Conservation (phyloP, 2,797 vertebrate species). For the Rhincodon typus region DNA sequence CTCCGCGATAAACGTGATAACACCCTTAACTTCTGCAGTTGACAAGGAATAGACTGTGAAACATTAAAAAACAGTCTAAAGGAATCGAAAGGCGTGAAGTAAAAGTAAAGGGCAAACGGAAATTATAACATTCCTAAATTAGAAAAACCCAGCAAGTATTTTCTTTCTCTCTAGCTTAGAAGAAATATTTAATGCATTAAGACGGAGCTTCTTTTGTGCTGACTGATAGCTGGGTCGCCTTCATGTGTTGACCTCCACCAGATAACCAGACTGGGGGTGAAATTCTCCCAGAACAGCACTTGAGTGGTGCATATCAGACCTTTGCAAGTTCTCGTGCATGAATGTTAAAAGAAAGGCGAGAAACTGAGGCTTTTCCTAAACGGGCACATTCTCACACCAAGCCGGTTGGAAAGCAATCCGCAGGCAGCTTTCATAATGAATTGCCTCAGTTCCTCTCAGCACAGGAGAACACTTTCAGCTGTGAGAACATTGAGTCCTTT, state of each 20-base stretch:
- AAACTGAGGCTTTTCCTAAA: not conserved
- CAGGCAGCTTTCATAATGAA: constrained; percentile 7
- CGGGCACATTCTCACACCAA: not conserved
- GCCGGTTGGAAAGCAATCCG: not conserved
- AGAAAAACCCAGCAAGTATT: not conserved
- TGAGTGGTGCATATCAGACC: not conserved
- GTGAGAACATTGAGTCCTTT: not conserved
- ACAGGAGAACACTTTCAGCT: not conserved
- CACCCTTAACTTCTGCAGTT: not conserved
- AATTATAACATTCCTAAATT: not conserved
- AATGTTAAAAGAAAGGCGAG: not conserved
- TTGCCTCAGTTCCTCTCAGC: not conserved
- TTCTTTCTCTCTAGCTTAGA: not conserved
- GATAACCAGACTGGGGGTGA: not conserved
- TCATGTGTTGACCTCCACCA: not conserved
- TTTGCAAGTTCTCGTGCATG: not conserved
- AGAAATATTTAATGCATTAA: not conserved
- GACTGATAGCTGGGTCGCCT: not conserved
- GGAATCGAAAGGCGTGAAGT: not conserved
- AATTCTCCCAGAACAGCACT: not conserved
- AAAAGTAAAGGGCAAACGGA: not conserved
- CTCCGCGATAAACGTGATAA: not conserved
- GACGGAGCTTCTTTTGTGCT: not conserved
- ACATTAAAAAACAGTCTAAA: not conserved
- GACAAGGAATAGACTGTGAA: not conserved